Conservation (phyloP, 2,113 vertebrate genomes). For the Strigops habroptila region DNA sequence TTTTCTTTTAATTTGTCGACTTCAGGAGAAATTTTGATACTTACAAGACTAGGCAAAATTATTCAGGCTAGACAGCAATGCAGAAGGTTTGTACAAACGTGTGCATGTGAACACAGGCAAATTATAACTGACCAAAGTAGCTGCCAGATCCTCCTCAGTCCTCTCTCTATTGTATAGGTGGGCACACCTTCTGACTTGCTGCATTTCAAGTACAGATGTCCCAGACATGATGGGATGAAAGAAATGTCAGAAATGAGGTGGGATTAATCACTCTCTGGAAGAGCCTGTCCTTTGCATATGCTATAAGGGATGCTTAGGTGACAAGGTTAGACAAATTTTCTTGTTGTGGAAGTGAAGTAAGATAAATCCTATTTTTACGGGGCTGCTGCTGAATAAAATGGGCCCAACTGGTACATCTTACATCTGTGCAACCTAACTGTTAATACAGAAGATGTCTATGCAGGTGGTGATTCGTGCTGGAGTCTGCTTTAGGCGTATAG, state of each 20-base stretch:
- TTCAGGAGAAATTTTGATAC: background rate
- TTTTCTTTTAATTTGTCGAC: background rate
- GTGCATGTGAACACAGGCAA: background rate
- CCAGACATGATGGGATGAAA: background rate
- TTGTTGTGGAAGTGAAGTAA: background rate
- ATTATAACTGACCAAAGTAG: background rate
- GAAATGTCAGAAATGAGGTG: background rate
- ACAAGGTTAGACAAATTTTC: background rate
- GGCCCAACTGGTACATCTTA: background rate
- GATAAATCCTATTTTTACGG: background rate
- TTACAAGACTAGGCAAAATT: background rate
- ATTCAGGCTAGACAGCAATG: background rate
- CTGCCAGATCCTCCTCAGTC: background rate
- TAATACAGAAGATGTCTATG: background rate
- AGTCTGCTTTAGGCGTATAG: background rate
- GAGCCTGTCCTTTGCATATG: background rate
- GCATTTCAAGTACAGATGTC: background rate
- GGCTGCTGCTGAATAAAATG: background rate
- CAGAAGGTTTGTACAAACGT: background rate
- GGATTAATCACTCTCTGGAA: background rate
- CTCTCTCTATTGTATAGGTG: background rate
- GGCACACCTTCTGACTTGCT: background rate
- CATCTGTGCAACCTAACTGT: background rate
- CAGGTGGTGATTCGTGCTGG: background rate
- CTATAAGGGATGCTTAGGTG: background rate